phyloP scores from a whole-genome alignment of 2,888 invertebrate species.

The Scelioninae gen. 2 region DNA sequence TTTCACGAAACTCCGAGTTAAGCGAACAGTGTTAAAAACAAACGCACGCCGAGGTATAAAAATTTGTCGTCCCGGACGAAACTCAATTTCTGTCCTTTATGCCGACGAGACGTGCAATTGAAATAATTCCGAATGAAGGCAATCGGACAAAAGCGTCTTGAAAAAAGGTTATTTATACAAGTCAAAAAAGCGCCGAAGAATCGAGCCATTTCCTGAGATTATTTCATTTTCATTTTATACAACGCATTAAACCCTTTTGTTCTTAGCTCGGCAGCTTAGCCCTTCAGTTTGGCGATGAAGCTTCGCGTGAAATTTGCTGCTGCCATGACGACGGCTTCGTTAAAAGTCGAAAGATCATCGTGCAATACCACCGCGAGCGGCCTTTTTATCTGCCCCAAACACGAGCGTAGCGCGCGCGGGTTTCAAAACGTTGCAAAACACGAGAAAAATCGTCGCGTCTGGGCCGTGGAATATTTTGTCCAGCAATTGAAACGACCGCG shows the following conservation, averaged over 20 bases:
- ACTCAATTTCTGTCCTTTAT: too few species aligned
- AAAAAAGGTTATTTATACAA: conserved; percentile 39
- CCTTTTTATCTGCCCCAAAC: conserved; percentile 52
- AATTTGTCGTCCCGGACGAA: too few species aligned
- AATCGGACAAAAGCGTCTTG: conserved; percentile 33
- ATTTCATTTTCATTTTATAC: conserved; percentile 57
- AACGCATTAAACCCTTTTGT: conserved; percentile 52
- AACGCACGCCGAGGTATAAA: background rate
- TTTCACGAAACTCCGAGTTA: background rate
- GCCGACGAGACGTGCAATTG: too few species aligned
- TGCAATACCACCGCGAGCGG: conserved; percentile 32
- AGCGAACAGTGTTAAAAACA: background rate
- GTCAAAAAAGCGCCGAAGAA: conserved; percentile 43
- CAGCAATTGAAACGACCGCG: background rate
- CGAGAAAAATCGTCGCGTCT: conserved; percentile 13
- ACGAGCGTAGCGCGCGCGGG: conserved; percentile 3
- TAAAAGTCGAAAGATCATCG: conserved; percentile 48
- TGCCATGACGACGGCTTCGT: conserved; percentile 55
- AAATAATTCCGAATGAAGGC: conserved; percentile 26
- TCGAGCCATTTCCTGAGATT: conserved; percentile 35
- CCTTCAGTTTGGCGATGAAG: conserved; percentile 46
- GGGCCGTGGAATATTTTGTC: conserved; percentile 5
- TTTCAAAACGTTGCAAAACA: conserved; percentile 35
- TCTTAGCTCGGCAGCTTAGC: conserved; percentile 49
- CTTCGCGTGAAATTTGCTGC: conserved; percentile 51